Evolutionary conservation across 2,113 vertebrate genomes (phyloP).

Genomic region (Python bivittatus): DNA sequence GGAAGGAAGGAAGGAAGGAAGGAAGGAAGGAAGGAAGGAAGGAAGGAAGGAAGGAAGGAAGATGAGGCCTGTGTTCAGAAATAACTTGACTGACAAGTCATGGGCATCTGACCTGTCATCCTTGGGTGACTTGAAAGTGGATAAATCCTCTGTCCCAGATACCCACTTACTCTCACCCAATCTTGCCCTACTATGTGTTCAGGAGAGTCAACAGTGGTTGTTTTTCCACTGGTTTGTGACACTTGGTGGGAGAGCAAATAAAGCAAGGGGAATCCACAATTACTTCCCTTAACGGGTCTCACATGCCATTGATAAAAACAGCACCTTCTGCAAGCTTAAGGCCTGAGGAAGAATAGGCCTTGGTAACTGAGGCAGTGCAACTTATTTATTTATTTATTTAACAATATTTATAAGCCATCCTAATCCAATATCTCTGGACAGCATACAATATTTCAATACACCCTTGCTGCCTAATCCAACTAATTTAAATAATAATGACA

Average conservation of each 20-base stretch:
- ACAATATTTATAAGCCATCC: background rate
- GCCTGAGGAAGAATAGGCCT: background rate
- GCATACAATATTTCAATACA: background rate
- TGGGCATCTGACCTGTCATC: background rate
- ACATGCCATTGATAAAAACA: background rate
- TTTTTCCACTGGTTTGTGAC: background rate
- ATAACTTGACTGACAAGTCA: background rate
- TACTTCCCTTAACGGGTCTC: background rate
- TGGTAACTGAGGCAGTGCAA: background rate
- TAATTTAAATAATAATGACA: too few relatives aligned
- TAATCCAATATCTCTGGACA: background rate
- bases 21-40: too few relatives aligned
- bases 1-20: background rate
- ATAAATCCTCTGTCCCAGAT: background rate
- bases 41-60: too few relatives aligned
- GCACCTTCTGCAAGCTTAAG: background rate
- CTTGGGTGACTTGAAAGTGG: background rate
- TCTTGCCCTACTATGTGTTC: background rate
- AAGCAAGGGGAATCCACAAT: background rate
- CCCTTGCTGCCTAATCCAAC: too few relatives aligned
- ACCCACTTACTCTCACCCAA: background rate
- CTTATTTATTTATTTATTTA: background rate
- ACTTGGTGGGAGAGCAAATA: background rate
- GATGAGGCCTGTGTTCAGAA: background rate
- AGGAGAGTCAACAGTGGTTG: background rate